Evolutionary conservation across 92 coral and sea anemone genomes (phyloP), one percentile per base, ranked within the genome.

Genomic region (Micromussa lordhowensis): DNA sequence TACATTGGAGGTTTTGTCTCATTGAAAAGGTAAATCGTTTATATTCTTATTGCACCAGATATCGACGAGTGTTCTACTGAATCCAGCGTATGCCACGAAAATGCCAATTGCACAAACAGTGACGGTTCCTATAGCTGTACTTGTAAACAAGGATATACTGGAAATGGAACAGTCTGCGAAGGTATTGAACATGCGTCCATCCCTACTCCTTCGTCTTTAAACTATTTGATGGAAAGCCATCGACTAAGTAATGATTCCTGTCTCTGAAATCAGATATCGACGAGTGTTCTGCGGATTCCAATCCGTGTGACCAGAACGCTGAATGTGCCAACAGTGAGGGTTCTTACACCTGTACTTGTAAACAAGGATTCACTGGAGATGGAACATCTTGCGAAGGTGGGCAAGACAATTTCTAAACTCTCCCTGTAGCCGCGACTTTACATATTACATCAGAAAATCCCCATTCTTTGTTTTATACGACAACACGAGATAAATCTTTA

Each of bases 91-190:
- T 92, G 94, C 31, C 81, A 88, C 40, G 79, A 32, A 0, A 84
- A 92, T 48, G 90, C 95, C 26, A 44, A 78, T 0, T 92, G 97
- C 40, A 44, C 82, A 4, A 90, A 94, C 78, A 90, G 81, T 14
- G 63, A 85, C 5, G 95, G 97, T 31, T 94, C 95, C 32, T 93
- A 90, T 68, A 35, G 16, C 36, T 93, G 98, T 72, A 68, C 66
- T 18, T 95, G 98, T 64, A 81, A 77, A 34, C 71, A 55, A 26
- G 98, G 98, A 29, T 95, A 70, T 86, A 68, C 75, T 59, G 94
- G 95, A 53, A 82, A 90, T 82, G 97, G 94, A 28, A 72, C 84
- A 4, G 61, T 61, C 3, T 94, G 95, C 55, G 38, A 85, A n/a
- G 92, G 97, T 92, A 81, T 14, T 22, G 19, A 14, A 0, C 61